Evolutionary conservation across 2,797 vertebrate species (phyloP).

Genomic region (Mormyrus proboscirostris): DNA sequence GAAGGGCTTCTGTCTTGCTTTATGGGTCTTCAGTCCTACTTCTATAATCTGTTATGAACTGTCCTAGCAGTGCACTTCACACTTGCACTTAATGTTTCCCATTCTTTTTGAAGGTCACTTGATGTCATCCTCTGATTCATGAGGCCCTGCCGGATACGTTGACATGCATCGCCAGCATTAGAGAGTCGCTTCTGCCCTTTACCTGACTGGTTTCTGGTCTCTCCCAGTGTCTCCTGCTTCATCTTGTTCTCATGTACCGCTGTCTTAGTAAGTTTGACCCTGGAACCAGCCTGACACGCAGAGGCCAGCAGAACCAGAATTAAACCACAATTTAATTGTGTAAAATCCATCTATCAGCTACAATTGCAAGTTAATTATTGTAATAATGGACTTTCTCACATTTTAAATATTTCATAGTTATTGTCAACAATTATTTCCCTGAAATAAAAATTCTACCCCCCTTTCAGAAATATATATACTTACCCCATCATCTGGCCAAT

Average conservation of each 20-base stretch:
- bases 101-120: not conserved
- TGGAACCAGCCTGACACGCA: not conserved
- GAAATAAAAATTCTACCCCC: not conserved
- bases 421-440: not conserved
- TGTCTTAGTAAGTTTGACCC: not conserved
- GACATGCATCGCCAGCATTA: not conserved
- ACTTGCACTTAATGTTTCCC: not conserved
- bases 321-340: not conserved
- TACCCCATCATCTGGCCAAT: not conserved
- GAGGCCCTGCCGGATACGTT: not conserved
- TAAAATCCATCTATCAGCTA: not conserved
- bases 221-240: not conserved
- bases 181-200: not conserved
- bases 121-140: not conserved
- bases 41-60: not conserved
- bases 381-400: not conserved
- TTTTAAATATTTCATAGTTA: not conserved
- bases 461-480: not conserved
- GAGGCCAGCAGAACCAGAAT: not conserved
- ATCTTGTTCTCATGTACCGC: not conserved
- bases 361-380: not conserved
- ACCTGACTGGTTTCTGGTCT: not conserved
- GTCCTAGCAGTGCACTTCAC: not conserved
- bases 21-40: not conserved
- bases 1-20: not conserved